Base-by-base conservation (phyloP, 2,113 vertebrate genomes). In the Larimichthys crocea region DNA sequence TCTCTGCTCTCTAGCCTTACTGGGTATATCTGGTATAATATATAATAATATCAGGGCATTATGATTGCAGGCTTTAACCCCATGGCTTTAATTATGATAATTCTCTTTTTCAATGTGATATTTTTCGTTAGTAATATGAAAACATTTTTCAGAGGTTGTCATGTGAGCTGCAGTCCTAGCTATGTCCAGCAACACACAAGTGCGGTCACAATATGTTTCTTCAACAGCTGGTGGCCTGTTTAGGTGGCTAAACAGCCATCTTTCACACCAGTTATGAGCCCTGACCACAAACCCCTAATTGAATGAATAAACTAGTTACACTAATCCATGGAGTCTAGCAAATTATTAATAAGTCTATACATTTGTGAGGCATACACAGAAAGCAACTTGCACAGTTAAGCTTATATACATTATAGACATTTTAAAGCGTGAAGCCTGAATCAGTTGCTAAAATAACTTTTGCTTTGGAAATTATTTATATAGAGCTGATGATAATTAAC, bases 401-500 rank as follows among this genome's bases (percentile, higher is more conserved):
- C 19, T 29, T 11, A 31, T 16, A 64, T 14, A 8, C 9, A 35
- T 35, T 35, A 40, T 5, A 9, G 48, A 49, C 19, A 17, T 20
- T 63, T 49, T 15, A 22, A 35, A 31, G 44, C 49, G 19, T 15
- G 59, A 77, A 60, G 3, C 26, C 40, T 56, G 3, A 77, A 52
- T 1, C 26, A 35, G 9, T 29, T 68, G 8, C 52, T 72, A 65
- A 26, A 22, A 42, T 17, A 74, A 26, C 20, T 40, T 48, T 61
- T 65, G 1, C 3, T 65, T 62, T 26, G 2, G 5, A 46, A 56
- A 55, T 4, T 20, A 42, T 52, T 20, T 60, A 46, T 64, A 22
- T 20, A 44, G 22, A 71, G 15, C 19, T 61, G n/a, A 40, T 74
- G 24, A 72, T 61, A 76, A 89, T 87, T 86, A 82, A 29, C 67